These are phyloP conservation scores for Propithecus coquereli DNA, from an alignment of 2,113 vertebrate species.

Conservation along the genomic window DNA sequence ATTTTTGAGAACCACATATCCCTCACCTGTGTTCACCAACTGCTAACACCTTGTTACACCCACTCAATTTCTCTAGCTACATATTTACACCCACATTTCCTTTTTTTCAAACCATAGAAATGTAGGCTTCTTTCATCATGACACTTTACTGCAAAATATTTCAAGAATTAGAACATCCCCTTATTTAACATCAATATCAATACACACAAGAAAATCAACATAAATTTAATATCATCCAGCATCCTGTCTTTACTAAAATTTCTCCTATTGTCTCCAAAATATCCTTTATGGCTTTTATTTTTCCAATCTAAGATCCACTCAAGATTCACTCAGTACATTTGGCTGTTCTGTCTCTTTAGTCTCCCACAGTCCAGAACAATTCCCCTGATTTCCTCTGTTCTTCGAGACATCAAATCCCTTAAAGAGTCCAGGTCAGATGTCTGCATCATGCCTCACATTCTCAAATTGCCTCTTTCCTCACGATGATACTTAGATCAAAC, in stretches of 20 bases:
- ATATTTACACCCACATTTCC: not conserved
- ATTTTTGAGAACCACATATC: not conserved
- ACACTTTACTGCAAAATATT: slow-evolving; percentile 6
- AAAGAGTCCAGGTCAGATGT: not conserved
- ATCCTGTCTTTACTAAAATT: not conserved
- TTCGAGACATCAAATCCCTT: not conserved
- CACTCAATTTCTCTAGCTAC: not conserved
- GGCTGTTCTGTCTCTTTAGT: not conserved
- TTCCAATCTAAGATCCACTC: not conserved
- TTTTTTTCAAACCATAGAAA: not conserved
- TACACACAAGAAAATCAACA: not conserved
- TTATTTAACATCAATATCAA: not conserved
- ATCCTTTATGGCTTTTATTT: not conserved
- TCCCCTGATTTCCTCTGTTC: not conserved
- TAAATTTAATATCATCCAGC: not conserved
- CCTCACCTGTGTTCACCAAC: not conserved
- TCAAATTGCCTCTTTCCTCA: not conserved
- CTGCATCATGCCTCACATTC: not conserved
- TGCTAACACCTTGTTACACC: not conserved
- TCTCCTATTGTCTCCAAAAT: not conserved
- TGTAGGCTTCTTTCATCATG: not conserved
- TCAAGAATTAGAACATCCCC: not conserved
- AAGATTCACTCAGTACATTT: not conserved
- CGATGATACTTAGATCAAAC: not conserved
- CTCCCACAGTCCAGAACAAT: not conserved